These are phyloP conservation scores for Diadromus collaris DNA, from an alignment of 2,888 invertebrate genomes.

Conservation along the genomic window DNA sequence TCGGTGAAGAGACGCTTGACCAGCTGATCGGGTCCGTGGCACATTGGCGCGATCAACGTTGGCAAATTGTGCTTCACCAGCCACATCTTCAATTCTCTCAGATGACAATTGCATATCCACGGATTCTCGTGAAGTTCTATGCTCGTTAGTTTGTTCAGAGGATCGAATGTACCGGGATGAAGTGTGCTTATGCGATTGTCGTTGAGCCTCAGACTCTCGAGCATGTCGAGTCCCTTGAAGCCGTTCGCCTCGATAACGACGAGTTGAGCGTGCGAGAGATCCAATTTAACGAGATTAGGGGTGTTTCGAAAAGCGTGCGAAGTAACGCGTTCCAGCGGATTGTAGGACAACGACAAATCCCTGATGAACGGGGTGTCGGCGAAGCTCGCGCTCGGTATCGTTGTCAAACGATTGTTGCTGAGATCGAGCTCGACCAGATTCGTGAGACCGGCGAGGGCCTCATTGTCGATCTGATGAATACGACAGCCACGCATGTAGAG, in stretches of 20 bases:
- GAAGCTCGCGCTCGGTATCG: conserved; percentile 91
- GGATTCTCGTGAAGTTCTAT: conserved; percentile 93
- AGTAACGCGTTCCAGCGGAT: conserved; percentile 91
- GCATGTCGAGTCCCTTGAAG: conserved; percentile 88
- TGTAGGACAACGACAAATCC: conserved; percentile 90
- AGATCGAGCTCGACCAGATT: conserved; percentile 95
- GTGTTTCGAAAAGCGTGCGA: conserved; percentile 88
- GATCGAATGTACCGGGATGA: conserved; percentile 87
- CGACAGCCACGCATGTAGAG: conserved; percentile 92
- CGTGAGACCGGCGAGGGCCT: conserved; percentile 92
- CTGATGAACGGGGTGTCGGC: conserved; percentile 90
- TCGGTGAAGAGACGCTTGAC: conserved; percentile 89
- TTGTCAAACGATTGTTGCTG: conserved; percentile 90
- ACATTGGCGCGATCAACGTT: conserved; percentile 89
- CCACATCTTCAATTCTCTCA: conserved; percentile 92
- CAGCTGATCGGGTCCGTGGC: conserved; percentile 87
- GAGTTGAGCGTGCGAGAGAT: conserved; percentile 91
- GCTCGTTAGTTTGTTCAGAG: conserved; percentile 87
- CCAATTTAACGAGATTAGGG: conserved; percentile 90
- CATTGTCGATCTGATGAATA: conserved; percentile 92
- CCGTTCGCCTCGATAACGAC: conserved; percentile 89
- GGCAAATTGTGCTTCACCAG: conserved; percentile 89
- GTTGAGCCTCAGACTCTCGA: conserved; percentile 91
- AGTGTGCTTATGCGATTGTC: conserved; percentile 90
- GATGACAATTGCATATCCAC: conserved; percentile 93